Conservation (phyloP, 1,140 invertebrate species). For the Orius insidiosus region DNA sequence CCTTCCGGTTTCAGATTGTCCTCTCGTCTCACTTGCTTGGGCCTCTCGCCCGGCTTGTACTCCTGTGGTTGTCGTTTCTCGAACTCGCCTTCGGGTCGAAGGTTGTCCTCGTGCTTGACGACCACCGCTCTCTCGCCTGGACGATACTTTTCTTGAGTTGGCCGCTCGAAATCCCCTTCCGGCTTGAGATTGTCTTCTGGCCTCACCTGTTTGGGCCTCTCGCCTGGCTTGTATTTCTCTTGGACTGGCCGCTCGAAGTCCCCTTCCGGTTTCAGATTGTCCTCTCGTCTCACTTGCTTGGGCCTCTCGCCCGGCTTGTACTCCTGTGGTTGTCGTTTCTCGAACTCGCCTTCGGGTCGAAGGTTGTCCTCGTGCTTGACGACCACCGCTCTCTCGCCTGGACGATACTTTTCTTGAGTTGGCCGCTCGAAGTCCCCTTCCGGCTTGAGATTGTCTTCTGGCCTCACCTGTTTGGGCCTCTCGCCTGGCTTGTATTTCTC, state of each 20-base stretch:
- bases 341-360: conserved; percentile 36
- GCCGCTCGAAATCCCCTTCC: conserved; percentile 38
- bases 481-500: no score
- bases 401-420: conserved; percentile 23
- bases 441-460: conserved; percentile 26
- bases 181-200: conserved; percentile 26
- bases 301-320: conserved; percentile 35
- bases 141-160: conserved; percentile 23
- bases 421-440: conserved; percentile 40
- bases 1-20: conserved; percentile 45
- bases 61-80: conserved; percentile 22
- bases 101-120: conserved; percentile 23
- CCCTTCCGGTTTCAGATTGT: conserved; percentile 43
- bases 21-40: conserved; percentile 34
- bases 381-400: conserved; percentile 36
- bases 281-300: conserved; percentile 35
- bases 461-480: conserved; percentile 7
- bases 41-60: conserved; percentile 33
- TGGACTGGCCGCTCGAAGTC: no score
- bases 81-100: conserved; percentile 38
- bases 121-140: conserved; percentile 37
- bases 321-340: conserved; percentile 21
- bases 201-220: not conserved
- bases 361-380: conserved; percentile 26
- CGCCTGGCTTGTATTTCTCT: no score